A percentile compares a stretch with the other conserved stretches of the same genome.
Conservation (phyloP, 2,113 vertebrate species). For the Ranitomeya variabilis region DNA sequence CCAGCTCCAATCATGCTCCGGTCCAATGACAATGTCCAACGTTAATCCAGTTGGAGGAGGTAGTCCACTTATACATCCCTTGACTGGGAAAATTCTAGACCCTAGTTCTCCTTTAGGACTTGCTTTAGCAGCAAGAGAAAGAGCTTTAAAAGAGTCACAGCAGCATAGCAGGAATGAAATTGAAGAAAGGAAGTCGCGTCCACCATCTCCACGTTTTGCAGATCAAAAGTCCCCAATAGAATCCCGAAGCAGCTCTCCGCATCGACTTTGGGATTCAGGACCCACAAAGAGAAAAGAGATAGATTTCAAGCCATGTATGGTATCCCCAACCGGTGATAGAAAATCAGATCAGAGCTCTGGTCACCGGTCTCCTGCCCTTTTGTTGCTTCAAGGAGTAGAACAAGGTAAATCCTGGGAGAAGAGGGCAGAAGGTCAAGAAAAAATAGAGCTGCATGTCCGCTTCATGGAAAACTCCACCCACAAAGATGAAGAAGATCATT, state of each 20-base stretch:
- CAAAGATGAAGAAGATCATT: constrained; percentile 47
- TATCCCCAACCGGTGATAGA: constrained; percentile 39
- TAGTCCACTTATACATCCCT: constrained; percentile 86
- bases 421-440: constrained; percentile 64
- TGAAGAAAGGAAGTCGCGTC: constrained; percentile 66
- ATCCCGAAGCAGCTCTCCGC: constrained; percentile 58
- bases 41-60: constrained; percentile 54
- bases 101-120: constrained; percentile 87
- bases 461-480: constrained; percentile 69
- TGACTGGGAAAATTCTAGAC: constrained; percentile 89
- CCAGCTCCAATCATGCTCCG: constrained; percentile 53
- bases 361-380: constrained; percentile 57
- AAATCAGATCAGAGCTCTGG: constrained; percentile 62
- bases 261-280: constrained; percentile 71
- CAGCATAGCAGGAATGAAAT: constrained; percentile 72
- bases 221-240: constrained; percentile 60
- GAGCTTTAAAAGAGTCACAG: constrained; percentile 83
- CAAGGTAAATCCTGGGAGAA: constrained; percentile 68
- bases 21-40: constrained; percentile 29
- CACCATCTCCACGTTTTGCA: constrained; percentile 70
- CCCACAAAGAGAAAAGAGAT: constrained; percentile 49
- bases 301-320: constrained; percentile 52
- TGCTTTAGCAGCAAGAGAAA: constrained; percentile 85
- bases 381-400: constrained; percentile 66
- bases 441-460: constrained; percentile 75